Conservation (phyloP, 2,113 vertebrate genomes). For the Cololabis saira region DNA sequence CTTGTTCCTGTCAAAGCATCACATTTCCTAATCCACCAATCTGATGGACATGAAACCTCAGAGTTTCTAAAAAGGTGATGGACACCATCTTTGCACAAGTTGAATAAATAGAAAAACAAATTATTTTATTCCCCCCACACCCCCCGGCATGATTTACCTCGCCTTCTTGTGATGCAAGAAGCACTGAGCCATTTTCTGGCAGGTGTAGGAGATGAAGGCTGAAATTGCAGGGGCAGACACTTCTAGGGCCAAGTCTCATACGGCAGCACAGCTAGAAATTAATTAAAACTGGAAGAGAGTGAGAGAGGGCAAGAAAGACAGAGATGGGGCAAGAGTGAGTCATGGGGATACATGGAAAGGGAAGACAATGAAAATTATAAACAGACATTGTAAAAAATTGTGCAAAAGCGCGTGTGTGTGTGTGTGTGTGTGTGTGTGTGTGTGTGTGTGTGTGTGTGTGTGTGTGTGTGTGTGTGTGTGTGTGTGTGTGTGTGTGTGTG, state of each 20-base stretch:
- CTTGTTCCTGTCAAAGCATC: too few relatives aligned
- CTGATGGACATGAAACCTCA: too few relatives aligned
- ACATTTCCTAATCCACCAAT: too few relatives aligned
- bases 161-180: slow-evolving; percentile 54
- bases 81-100: too few relatives aligned
- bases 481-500: slow-evolving; percentile 1
- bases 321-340: background rate
- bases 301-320: slow-evolving; percentile 38
- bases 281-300: slow-evolving; percentile 66
- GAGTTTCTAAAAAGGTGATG: too few relatives aligned
- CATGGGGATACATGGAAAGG: slow-evolving; percentile 16
- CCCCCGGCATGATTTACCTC: slow-evolving; percentile 19
- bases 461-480: background rate
- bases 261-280: slow-evolving; percentile 73
- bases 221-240: slow-evolving; percentile 65
- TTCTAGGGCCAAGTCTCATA: slow-evolving; percentile 68
- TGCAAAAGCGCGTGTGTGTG: slow-evolving; percentile 23
- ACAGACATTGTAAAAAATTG: slow-evolving; percentile 38
- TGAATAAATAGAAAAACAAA: too few relatives aligned
- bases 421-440: slow-evolving; percentile 14
- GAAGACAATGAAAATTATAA: slow-evolving; percentile 52
- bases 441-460: slow-evolving; percentile 27
- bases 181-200: slow-evolving; percentile 64
- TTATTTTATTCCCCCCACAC: background rate
- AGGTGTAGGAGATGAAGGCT: slow-evolving; percentile 39